Conservation (phyloP, 2,113 vertebrate species). For the Aptenodytes patagonicus region DNA sequence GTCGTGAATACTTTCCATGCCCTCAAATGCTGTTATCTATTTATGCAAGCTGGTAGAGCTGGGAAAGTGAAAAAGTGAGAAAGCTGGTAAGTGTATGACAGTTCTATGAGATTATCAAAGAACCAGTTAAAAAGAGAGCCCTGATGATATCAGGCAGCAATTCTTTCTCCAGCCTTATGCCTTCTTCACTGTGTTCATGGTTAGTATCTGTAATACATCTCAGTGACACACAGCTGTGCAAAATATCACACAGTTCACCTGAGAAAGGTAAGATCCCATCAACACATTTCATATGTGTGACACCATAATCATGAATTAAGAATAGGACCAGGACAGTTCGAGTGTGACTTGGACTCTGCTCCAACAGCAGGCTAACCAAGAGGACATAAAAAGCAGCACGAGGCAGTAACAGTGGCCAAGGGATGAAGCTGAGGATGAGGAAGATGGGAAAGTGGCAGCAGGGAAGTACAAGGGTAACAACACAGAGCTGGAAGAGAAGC, state of each 20-base stretch:
- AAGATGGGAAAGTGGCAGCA: not conserved
- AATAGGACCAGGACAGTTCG: not conserved
- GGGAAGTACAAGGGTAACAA: not conserved
- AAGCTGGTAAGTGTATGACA: not conserved
- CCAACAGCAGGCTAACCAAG: not conserved
- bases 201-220: not conserved
- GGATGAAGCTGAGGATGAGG: not conserved
- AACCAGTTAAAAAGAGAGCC: constrained; percentile 5
- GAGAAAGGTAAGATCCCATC: constrained; percentile 5
- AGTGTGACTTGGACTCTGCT: not conserved
- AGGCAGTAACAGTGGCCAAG: not conserved
- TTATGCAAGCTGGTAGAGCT: not conserved
- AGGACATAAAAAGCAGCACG: not conserved
- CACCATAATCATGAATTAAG: not conserved
- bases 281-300: not conserved
- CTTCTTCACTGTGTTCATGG: not conserved
- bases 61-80: not conserved
- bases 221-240: not conserved
- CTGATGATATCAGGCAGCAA: not conserved
- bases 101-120: not conserved
- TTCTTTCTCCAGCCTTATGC: not conserved
- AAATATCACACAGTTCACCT: constrained; percentile 21
- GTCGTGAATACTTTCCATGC: not conserved
- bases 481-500: not conserved
- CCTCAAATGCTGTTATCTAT: not conserved